These are phyloP conservation scores for Tachysurus fulvidraco DNA, from an alignment of 2,113 vertebrate species.

Conservation along the genomic window DNA sequence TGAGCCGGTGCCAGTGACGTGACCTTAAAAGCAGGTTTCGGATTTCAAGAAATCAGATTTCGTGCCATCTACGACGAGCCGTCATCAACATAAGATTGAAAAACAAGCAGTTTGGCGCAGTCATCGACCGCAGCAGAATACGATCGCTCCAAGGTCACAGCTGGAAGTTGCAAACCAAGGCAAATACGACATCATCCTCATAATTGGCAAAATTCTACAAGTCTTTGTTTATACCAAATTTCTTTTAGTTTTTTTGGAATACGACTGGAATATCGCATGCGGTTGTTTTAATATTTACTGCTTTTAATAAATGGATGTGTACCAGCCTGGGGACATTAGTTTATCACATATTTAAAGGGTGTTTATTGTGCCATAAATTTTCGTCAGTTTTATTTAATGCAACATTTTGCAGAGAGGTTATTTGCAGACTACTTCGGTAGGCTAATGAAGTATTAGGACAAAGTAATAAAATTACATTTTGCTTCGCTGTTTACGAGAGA, in stretches of 20 bases:
- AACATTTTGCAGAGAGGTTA: neutral
- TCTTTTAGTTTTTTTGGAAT: neutral
- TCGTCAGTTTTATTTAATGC: neutral
- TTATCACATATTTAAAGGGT: neutral
- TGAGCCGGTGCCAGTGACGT: neutral
- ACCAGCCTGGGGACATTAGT: neutral
- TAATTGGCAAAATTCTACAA: neutral
- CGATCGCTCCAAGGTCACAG: constrained; percentile 18
- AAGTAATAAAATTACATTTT: neutral
- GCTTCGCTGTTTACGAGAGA: neutral
- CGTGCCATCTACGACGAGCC: constrained; percentile 18
- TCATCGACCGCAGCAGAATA: constrained; percentile 28
- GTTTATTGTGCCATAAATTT: constrained; percentile 23
- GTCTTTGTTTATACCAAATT: neutral
- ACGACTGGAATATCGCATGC: neutral
- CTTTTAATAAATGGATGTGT: constrained; percentile 10
- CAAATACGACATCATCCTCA: neutral
- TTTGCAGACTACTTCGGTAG: neutral
- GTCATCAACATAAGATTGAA: constrained; percentile 21
- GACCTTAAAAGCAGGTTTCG: neutral
- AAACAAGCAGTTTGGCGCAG: constrained; percentile 30
- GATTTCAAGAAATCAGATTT: constrained; percentile 30
- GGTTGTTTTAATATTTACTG: constrained; percentile 12
- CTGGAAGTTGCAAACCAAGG: constrained; percentile 4
- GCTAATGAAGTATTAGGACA: neutral